Conservation (phyloP, 2,888 invertebrate genomes). For the Opisthograptis luteolata region DNA sequence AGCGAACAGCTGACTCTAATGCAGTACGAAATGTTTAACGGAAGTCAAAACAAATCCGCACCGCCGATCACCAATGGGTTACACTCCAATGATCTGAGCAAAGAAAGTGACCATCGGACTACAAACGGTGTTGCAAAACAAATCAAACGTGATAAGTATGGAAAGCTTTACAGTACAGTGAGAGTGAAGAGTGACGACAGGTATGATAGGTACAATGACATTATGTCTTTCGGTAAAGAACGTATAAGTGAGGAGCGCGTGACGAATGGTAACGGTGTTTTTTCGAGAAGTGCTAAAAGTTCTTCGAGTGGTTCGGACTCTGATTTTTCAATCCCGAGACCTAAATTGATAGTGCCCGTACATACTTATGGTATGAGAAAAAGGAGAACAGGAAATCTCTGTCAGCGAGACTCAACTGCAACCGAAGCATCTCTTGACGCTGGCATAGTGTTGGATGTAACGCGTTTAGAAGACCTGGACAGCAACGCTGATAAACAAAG, state of each 20-base stretch:
- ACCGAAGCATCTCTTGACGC: conserved; percentile 73
- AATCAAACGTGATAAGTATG: conserved; percentile 77
- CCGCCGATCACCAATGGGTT: conserved; percentile 63
- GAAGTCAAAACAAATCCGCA: conserved; percentile 59
- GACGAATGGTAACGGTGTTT: conserved; percentile 60
- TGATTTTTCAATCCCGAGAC: conserved; percentile 93
- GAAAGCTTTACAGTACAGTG: conserved; percentile 78
- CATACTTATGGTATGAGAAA: conserved; percentile 93
- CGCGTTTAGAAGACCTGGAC: conserved; percentile 61
- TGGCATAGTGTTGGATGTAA: conserved; percentile 73
- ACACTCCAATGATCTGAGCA: conserved; percentile 63
- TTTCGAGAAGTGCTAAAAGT: conserved; percentile 76
- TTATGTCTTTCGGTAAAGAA: conserved; percentile 68
- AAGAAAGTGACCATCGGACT: conserved; percentile 81
- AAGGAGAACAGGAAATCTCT: conserved; percentile 91
- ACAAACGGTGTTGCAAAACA: conserved; percentile 70
- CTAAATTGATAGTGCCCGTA: conserved; percentile 93
- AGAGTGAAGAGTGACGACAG: conserved; percentile 81
- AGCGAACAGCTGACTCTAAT: conserved; percentile 80
- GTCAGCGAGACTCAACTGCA: conserved; percentile 76
- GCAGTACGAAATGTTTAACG: conserved; percentile 76
- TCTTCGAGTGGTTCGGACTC: conserved; percentile 84
- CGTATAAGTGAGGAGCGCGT: conserved; percentile 66
- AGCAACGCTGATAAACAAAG: conserved; percentile 53
- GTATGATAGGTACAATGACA: conserved; percentile 76